Evolutionary conservation across 2,888 invertebrate genomes (phyloP).

Genomic region (Ophion obscuratus): DNA sequence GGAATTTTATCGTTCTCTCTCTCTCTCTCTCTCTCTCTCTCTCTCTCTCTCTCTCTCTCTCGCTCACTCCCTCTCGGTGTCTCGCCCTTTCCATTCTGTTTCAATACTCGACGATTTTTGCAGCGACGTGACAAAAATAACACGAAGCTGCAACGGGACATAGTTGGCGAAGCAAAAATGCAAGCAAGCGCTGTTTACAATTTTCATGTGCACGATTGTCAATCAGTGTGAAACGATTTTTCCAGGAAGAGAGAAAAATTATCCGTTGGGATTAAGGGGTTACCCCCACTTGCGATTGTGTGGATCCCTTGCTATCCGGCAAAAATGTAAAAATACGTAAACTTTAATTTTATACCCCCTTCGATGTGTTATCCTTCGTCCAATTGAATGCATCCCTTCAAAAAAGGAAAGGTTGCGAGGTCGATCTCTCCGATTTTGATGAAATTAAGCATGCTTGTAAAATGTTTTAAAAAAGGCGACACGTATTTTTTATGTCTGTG

Average conservation of each 20-base stretch:
- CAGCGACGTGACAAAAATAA: not conserved
- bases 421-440: too few species aligned
- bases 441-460: too few species aligned
- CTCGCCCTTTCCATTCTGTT: not conserved
- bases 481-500: too few species aligned
- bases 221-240: not conserved
- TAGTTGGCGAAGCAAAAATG: not conserved
- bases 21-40: not conserved
- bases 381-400: too few species aligned
- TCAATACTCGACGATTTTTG: not conserved
- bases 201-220: not conserved
- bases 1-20: slow-evolving; percentile 23
- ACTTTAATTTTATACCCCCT: too few species aligned
- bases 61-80: not conserved
- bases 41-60: not conserved
- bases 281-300: too few species aligned
- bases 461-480: too few species aligned
- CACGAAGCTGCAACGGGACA: not conserved
- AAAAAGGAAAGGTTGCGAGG: too few species aligned
- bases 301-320: too few species aligned
- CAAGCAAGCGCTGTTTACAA: not conserved
- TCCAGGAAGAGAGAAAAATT: not conserved
- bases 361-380: too few species aligned
- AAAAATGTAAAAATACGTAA: too few species aligned
- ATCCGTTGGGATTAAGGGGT: too few species aligned